phyloP scores from a whole-genome alignment of 2,113 vertebrate genomes.

The Sylvietta virens region DNA sequence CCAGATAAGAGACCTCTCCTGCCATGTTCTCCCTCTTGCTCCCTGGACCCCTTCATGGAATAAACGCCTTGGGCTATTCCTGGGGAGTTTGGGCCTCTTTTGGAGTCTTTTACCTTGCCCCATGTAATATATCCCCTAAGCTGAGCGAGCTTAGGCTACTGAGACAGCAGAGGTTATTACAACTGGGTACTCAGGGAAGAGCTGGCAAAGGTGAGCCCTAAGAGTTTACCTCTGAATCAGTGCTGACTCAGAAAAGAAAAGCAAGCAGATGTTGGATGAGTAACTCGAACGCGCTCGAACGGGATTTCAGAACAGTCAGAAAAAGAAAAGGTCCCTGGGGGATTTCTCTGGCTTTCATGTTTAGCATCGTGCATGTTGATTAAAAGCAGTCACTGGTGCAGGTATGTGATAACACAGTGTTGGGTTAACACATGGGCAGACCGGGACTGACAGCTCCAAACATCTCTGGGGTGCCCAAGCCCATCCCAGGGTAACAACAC shows the following conservation, averaged over 20 bases:
- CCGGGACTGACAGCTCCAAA: background rate
- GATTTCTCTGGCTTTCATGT: background rate
- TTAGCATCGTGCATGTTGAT: background rate
- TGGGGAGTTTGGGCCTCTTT: no score
- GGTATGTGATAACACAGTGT: background rate
- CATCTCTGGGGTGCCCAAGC: background rate
- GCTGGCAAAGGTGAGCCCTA: background rate
- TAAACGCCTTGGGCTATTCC: no score
- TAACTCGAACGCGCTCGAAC: background rate
- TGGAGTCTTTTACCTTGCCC: no score
- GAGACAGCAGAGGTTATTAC: no score
- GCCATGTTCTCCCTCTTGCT: no score
- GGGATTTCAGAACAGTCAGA: background rate
- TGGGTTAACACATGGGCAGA: background rate
- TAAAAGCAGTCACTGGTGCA: background rate
- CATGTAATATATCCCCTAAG: no score
- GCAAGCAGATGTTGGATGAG: background rate
- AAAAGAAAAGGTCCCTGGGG: background rate
- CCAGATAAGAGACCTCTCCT: no score
- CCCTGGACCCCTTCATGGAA: no score
- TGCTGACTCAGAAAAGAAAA: background rate
- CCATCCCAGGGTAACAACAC: rapidly evolving
- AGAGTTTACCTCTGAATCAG: background rate
- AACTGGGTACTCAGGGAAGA: background rate
- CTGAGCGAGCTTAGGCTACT: no score